These are phyloP conservation scores for Apodemia zela DNA, from an alignment of 2,888 invertebrate species.

Conservation along the genomic window DNA sequence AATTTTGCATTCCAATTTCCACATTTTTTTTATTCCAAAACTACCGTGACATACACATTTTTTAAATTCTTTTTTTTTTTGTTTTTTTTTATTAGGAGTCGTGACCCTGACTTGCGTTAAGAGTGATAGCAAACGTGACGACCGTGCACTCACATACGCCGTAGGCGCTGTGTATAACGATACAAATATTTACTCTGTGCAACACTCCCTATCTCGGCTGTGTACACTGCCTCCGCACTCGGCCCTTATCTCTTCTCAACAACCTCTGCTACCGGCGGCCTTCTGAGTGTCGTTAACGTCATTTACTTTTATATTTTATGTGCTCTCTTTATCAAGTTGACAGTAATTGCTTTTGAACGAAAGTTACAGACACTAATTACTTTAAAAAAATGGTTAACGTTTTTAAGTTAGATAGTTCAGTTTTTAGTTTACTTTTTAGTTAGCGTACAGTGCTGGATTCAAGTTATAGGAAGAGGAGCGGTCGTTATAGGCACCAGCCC, in stretches of 20 bases:
- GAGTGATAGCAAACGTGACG: neutral
- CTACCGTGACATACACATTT: no score
- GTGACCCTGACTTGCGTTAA: neutral
- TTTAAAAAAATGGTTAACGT: neutral
- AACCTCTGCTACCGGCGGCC: slow-evolving; percentile 46
- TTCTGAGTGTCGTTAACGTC: slow-evolving; percentile 22
- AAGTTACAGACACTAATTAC: neutral
- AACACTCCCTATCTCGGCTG: slow-evolving; percentile 55
- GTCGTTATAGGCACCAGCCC: no score
- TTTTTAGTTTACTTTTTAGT: no score
- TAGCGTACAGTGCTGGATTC: no score
- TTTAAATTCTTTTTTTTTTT: no score
- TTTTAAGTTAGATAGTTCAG: neutral
- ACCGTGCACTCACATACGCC: neutral
- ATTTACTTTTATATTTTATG: slow-evolving; percentile 15
- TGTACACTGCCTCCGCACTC: slow-evolving; percentile 56
- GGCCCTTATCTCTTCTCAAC: slow-evolving; percentile 57
- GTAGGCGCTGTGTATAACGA: slow-evolving; percentile 30
- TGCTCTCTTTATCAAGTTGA: neutral
- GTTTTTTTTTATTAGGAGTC: no score
- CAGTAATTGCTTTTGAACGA: neutral
- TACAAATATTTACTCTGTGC: slow-evolving; percentile 61
- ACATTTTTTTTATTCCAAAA: no score
- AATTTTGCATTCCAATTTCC: no score
- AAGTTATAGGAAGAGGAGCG: no score